Conservation (phyloP, 2,797 vertebrate genomes). For the Capromys pilorides region DNA sequence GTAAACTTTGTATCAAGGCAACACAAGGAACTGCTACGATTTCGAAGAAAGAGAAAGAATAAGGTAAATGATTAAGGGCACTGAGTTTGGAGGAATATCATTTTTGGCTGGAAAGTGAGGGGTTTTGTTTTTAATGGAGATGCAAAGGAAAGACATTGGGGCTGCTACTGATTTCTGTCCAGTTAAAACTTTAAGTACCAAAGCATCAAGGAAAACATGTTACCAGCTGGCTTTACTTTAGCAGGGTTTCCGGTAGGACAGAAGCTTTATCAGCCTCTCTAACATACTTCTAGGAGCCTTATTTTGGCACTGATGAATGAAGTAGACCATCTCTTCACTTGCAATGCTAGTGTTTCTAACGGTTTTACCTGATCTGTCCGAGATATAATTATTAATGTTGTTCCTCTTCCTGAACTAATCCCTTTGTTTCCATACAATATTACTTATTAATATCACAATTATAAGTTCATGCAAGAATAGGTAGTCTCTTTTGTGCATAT, state of each 20-base stretch:
- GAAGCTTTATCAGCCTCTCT: neutral
- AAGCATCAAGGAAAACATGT: slow-evolving; percentile 15
- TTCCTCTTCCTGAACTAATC: neutral
- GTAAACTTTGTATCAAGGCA: slow-evolving; percentile 99
- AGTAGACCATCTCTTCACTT: slow-evolving; percentile 14
- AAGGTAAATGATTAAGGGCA: slow-evolving; percentile 87
- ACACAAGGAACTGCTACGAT: slow-evolving; percentile 95
- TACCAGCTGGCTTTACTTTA: neutral
- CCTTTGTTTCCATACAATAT: slow-evolving; percentile 19
- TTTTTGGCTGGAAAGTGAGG: neutral
- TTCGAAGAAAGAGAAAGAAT: slow-evolving; percentile 90
- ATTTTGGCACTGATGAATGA: neutral
- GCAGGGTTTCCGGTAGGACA: neutral
- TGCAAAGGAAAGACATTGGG: neutral
- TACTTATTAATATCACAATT: neutral
- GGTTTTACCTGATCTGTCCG: neutral
- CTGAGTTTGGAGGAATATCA: neutral
- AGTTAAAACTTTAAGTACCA: neutral
- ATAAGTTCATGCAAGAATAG: neutral
- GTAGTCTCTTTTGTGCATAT: neutral
- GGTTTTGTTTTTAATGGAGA: neutral
- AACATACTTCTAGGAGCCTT: neutral
- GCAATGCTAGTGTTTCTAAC: neutral
- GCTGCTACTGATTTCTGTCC: neutral
- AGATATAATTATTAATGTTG: neutral